phyloP scores from a whole-genome alignment of 2,113 vertebrate species.

The Castor canadensis region DNA sequence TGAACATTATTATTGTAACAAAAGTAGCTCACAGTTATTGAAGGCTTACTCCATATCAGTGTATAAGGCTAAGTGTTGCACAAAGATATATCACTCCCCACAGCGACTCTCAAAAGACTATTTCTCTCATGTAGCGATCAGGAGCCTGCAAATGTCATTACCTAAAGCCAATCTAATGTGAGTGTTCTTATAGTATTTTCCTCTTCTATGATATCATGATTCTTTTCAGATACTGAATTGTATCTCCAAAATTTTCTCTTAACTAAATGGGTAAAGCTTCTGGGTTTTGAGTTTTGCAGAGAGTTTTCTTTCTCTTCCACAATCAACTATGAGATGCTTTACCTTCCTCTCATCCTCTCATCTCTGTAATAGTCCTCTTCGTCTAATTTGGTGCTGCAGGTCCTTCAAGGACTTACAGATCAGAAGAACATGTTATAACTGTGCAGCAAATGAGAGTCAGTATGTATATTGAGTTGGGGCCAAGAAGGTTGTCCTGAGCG shows the following conservation, averaged over 20 bases:
- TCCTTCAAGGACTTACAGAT: neutral
- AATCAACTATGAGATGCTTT: neutral
- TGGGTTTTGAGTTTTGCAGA: neutral
- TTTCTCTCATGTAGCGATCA: constrained; percentile 1
- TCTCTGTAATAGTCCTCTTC: neutral
- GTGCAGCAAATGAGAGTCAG: neutral
- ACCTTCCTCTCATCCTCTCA: neutral
- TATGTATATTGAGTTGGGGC: neutral
- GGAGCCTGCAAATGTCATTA: neutral
- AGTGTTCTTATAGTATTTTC: neutral
- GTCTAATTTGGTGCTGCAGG: neutral
- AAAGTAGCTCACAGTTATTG: neutral
- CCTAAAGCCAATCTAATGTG: neutral
- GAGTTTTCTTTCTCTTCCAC: neutral
- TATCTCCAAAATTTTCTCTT: neutral
- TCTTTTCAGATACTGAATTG: neutral
- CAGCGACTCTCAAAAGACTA: neutral
- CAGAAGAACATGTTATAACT: neutral
- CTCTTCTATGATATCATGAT: neutral
- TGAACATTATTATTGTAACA: constrained; percentile 39
- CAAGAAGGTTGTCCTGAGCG: neutral
- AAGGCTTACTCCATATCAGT: constrained; percentile 4
- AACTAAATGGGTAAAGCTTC: neutral
- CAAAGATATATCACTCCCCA: neutral
- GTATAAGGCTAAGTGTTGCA: neutral